phyloP scores from a whole-genome alignment of 2,797 vertebrate species.

The Chrysolophus pictus region DNA sequence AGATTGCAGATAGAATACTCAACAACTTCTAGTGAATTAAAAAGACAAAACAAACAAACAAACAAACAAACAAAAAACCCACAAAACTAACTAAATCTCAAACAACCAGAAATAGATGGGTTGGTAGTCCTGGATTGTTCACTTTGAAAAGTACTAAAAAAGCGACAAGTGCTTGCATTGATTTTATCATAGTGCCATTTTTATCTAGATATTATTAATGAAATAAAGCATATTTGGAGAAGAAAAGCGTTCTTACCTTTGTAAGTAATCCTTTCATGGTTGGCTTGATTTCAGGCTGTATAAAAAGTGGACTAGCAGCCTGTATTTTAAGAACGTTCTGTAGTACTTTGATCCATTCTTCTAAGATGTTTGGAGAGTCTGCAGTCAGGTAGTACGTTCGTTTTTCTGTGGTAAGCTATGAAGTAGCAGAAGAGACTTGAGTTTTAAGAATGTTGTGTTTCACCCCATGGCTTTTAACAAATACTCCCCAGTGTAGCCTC shows the following conservation, averaged over 20 bases:
- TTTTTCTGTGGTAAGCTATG: slow-evolving; percentile 92
- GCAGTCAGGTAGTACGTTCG: slow-evolving; percentile 92
- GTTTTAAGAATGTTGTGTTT: background rate
- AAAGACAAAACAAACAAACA: background rate
- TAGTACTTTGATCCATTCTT: slow-evolving; percentile 95
- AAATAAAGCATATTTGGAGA: background rate
- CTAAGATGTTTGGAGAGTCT: slow-evolving; percentile 96
- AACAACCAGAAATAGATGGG: background rate
- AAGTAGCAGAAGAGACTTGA: slow-evolving; percentile 32
- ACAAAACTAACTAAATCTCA: background rate
- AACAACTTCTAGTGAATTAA: background rate
- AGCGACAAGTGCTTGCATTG: background rate
- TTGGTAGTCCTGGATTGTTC: background rate
- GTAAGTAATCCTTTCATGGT: slow-evolving; percentile 90
- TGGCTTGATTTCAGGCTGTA: slow-evolving; percentile 89
- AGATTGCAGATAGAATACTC: background rate
- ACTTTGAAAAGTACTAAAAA: background rate
- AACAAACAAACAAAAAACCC: too few relatives aligned
- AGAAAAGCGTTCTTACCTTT: slow-evolving; percentile 82
- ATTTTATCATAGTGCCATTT: background rate
- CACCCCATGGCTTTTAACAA: background rate
- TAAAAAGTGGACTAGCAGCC: slow-evolving; percentile 90
- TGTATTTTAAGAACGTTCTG: slow-evolving; percentile 93
- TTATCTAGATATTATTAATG: background rate
- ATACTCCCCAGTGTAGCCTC: background rate